Evolutionary conservation across 1,140 invertebrate genomes (phyloP).

Genomic region (Drosophila busckii): DNA sequence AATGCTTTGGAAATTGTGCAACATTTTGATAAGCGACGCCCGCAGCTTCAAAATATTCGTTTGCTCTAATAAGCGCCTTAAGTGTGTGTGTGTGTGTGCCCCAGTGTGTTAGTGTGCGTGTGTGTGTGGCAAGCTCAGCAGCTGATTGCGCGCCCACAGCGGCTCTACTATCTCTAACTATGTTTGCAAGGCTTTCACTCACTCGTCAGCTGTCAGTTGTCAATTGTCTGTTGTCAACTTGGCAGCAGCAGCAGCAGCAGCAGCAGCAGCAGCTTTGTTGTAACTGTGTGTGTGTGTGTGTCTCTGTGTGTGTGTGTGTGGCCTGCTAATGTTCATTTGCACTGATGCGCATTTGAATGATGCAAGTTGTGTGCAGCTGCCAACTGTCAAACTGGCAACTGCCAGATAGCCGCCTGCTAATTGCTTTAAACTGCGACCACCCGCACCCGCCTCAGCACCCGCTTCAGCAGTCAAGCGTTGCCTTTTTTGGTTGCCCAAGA

Average conservation of each 20-base stretch:
- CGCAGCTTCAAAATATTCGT: conserved; percentile 20
- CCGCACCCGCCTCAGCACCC: too few species aligned
- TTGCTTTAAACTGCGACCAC: conserved; percentile 9
- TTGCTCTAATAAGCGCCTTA: conserved; percentile 32
- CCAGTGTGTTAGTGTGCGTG: background rate
- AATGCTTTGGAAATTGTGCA: conserved; percentile 37
- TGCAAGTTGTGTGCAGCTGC: conserved; percentile 41
- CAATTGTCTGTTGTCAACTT: conserved; percentile 65
- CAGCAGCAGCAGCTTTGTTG: too few species aligned
- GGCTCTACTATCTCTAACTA: background rate
- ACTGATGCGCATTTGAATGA: conserved; percentile 53
- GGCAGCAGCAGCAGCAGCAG: too few species aligned
- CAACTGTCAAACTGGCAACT: conserved; percentile 21
- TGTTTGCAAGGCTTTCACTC: too few species aligned
- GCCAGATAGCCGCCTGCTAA: conserved; percentile 28
- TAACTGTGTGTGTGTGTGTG: too few species aligned
- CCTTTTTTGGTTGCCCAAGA: conserved; percentile 28
- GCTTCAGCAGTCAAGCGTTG: conserved; percentile 17
- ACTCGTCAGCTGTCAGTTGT: conserved; percentile 46
- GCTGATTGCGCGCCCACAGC: conserved; percentile 13
- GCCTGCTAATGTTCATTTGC: conserved; percentile 60
- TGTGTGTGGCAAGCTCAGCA: conserved; percentile 2
- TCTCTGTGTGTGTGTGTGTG: too few species aligned
- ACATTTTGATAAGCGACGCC: conserved; percentile 32
- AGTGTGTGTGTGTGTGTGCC: background rate